Base-by-base conservation (phyloP, 2,113 vertebrate species). In the Mola mola region DNA sequence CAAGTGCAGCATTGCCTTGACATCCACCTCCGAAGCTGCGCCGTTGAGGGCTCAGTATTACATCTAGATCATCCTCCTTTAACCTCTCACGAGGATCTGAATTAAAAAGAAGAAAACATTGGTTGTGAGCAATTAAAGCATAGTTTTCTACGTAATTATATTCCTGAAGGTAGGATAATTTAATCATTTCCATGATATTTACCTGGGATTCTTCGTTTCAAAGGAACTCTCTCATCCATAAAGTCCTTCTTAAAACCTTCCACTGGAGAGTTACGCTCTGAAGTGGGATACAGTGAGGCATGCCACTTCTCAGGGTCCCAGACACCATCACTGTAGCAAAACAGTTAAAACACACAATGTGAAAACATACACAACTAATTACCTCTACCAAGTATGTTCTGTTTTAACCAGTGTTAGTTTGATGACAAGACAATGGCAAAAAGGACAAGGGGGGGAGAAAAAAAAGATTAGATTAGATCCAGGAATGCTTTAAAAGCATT, bases 221-320 rank as follows among this genome's bases (percentile, higher is more conserved):
- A 89, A 49, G 93, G 92, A 81, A 93, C 89, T 66, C 95, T 91
- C 10, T 98, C 97, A 12, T 94, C 88, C 76, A 93, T 88, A 81
- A 93, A 82, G 29, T 98, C 97, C 78, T 96, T 97, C 79, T 95
- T 98, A 85, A 94, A 93, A 67, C 88, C 91, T 81, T 98, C 97
- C 41, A 93, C 90, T 2, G 96, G 95, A 44, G 95, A 96, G 80
- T 84, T 95, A 51, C 94, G 90, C 58, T 94, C 97, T 60, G 96
- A 98, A 36, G 79, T 90, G 5, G 97, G 96, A 85, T 98, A 98
- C 62, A 98, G 85, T 38, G 97, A 98, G 2, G 96, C 95, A 77
- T 98, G 97, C 97, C 97, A 99, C 86, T 98, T 98, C 85, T 98
- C 97, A 74, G 97, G 97, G 75, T 98, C 97, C 97, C 97, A 99